These are phyloP conservation scores for Peromyscus polionotus DNA, from an alignment of 2,113 vertebrate genomes.

Conservation along the genomic window DNA sequence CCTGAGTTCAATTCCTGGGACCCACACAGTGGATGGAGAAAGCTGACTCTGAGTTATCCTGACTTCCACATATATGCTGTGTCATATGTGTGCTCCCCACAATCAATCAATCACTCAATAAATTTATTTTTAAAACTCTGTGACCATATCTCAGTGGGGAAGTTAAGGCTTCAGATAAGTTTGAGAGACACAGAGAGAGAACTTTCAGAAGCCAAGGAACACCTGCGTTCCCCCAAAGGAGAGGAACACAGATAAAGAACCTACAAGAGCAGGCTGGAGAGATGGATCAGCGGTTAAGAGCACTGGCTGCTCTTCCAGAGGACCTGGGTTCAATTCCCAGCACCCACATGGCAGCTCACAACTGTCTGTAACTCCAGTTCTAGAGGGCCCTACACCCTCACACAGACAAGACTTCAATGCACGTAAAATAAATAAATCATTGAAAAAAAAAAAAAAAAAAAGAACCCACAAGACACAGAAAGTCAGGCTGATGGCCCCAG, in stretches of 20 bases:
- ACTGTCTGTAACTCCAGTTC: no score
- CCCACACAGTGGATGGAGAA: neutral
- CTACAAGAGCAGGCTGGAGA: no score
- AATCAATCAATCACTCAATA: neutral
- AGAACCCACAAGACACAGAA: neutral
- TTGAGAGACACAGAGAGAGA: conserved; percentile 1
- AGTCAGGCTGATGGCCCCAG: neutral
- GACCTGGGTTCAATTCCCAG: no score
- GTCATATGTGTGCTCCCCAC: neutral
- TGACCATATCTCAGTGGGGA: neutral
- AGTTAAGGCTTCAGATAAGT: neutral
- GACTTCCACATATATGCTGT: neutral
- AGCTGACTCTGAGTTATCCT: no score
- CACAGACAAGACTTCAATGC: no score
- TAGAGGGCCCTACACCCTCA: no score
- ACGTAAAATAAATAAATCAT: no score
- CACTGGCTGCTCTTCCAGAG: no score
- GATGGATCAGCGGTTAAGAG: no score
- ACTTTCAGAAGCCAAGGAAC: neutral
- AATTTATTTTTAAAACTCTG: neutral
- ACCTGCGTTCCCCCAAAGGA: neutral
- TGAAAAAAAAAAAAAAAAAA: no score
- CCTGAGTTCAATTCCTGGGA: neutral
- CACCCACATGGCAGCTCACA: no score
- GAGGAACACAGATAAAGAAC: neutral